Evolutionary conservation across 2,113 vertebrate genomes (phyloP), one percentile per base, ranked within the genome.

Genomic region (Datnioides undecimradiatus): DNA sequence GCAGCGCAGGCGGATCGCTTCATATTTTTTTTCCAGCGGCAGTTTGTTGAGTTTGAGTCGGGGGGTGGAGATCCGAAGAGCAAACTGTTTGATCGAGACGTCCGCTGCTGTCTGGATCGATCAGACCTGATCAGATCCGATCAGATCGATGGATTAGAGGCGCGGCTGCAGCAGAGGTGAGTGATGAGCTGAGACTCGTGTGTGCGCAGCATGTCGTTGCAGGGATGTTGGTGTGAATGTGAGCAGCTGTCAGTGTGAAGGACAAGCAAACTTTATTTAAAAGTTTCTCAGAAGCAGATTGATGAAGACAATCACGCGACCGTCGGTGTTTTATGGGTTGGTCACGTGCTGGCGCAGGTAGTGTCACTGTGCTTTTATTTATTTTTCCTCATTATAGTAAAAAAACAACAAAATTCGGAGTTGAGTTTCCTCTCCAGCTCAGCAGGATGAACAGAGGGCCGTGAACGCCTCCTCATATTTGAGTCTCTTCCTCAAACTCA

Each of bases 101-200:
- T 2, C 3, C 27, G 2, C 14, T 6, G 4, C 27, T 31, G 14
- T 6, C 29, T n/a, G 3, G 23, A 25, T 73, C 40, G 66, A 60
- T 70, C 52, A 3, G 29, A 3, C 4, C 54, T 38, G 57, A 70
- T 36, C 34, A 8, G 48, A 51, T 77, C 69, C 1, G 49, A 52
- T 23, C 33, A 6, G 40, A 72, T 80, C 69, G 66, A 90, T 83
- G 87, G 78, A 84, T 80, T 74, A 80, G 73, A 76, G 25, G 36
- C 58, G 57, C 29, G 0, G 63, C 38, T 1, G 67, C 49, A n/a
- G 71, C 51, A 16, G 63, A 80, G 77, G 85, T 86, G 73, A 75
- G 87, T 78, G 25, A 34, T 11, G 45, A 3, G n/a, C n/a, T n/a
- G n/a, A n/a, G n/a, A n/a, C n/a, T n/a, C n/a, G n/a, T n/a, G n/a